A percentile compares a stretch with the other conserved stretches of the same genome.
Evolutionary conservation across 2,797 vertebrate species (phyloP).

Genomic region (Microhierax caerulescens): DNA sequence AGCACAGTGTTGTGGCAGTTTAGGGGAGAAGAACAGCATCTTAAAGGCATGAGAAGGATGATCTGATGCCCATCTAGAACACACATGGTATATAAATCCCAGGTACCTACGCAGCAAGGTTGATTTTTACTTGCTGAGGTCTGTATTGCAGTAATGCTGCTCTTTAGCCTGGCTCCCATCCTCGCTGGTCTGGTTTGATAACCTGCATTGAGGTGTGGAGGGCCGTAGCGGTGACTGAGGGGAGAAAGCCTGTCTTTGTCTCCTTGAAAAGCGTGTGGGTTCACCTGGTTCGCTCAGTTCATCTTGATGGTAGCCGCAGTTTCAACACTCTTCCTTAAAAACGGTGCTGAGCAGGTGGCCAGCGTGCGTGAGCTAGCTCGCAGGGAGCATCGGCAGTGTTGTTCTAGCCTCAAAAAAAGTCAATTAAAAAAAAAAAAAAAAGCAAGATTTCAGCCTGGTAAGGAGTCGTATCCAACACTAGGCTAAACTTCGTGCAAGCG

Average conservation of each 20-base stretch:
- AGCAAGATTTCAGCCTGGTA: neutral
- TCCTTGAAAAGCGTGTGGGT: neutral
- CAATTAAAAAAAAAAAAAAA: neutral
- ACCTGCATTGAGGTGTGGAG: neutral
- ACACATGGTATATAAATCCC: neutral
- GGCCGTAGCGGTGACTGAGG: accelerated
- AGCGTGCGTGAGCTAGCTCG: accelerated
- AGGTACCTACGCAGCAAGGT: neutral
- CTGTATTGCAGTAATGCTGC: neutral
- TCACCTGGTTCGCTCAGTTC: neutral
- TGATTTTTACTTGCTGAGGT: neutral
- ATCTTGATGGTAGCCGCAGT: neutral
- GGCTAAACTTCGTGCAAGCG: neutral
- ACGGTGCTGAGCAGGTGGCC: neutral
- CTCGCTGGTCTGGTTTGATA: neutral
- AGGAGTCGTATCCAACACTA: neutral
- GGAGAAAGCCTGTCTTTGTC: accelerated
- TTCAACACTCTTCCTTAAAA: neutral
- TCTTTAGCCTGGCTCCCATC: neutral
- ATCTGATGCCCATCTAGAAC: neutral
- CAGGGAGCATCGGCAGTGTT: neutral
- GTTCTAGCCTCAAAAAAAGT: neutral
- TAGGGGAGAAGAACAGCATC: neutral
- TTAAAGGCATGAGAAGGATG: neutral
- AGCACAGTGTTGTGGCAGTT: neutral